These are phyloP conservation scores for Desmophyllum pertusum DNA, from an alignment of 92 coral and sea anemone species.

Conservation along the genomic window DNA sequence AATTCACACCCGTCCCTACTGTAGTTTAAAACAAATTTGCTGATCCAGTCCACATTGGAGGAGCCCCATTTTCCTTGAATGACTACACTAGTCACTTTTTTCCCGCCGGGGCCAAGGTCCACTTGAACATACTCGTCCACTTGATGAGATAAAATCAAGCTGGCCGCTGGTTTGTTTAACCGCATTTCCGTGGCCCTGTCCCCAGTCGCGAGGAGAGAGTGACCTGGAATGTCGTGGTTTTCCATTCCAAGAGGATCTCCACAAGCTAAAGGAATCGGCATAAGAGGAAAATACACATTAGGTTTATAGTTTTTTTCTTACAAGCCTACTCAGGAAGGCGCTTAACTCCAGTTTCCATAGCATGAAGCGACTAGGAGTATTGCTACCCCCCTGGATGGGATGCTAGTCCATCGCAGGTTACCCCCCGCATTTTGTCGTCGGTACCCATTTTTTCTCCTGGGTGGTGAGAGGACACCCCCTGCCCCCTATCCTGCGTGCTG, in stretches of 20 bases:
- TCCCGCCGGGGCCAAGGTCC: slow-evolving; percentile 58
- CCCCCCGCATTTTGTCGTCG: no score
- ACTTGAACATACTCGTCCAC: slow-evolving; percentile 48
- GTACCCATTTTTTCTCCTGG: no score
- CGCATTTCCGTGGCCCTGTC: background rate
- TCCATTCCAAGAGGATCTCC: slow-evolving; percentile 71
- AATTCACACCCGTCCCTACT: slow-evolving; percentile 58
- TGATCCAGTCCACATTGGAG: background rate
- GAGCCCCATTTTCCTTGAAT: slow-evolving; percentile 22
- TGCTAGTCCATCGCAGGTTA: no score
- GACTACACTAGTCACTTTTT: slow-evolving; percentile 46
- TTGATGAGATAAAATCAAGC: background rate
- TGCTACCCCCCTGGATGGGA: no score
- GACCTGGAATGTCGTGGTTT: slow-evolving; percentile 32
- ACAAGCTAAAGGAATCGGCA: slow-evolving; percentile 38
- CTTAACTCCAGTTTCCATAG: no score
- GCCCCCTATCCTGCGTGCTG: no score
- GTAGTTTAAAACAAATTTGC: slow-evolving; percentile 35
- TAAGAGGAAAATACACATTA: background rate
- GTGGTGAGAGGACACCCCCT: no score
- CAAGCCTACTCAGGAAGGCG: no score
- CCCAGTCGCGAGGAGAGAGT: slow-evolving; percentile 36
- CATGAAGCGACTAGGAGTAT: no score
- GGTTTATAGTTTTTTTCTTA: no score
- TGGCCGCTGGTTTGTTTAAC: background rate